These are phyloP conservation scores for Glyphotaelius pellucidus DNA, from an alignment of 2,888 invertebrate species.

Conservation along the genomic window DNA sequence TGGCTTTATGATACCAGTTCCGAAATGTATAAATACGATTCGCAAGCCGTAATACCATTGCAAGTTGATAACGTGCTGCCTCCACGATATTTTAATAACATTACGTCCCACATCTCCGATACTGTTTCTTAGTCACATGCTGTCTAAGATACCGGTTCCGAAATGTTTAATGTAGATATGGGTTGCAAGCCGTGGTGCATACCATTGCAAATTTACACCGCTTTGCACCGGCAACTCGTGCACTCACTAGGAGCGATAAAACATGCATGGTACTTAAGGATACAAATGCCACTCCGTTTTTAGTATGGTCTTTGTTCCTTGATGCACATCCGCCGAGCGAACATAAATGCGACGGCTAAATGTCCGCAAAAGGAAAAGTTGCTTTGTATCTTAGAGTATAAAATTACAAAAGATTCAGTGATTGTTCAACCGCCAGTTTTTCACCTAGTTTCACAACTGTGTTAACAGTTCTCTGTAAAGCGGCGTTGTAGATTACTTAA, in stretches of 20 bases:
- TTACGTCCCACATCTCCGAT: too few relatives aligned
- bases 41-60: too few relatives aligned
- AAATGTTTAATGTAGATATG: not conserved
- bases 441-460: not conserved
- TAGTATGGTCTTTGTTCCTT: conserved; percentile 29
- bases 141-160: not conserved
- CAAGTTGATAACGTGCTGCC: too few relatives aligned
- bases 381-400: conserved; percentile 3
- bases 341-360: conserved; percentile 22
- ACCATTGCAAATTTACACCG: not conserved
- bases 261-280: conserved; percentile 27
- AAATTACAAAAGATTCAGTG: not conserved
- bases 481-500: not conserved
- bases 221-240: not conserved
- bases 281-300: conserved; percentile 32
- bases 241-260: conserved; percentile 12
- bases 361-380: conserved; percentile 7
- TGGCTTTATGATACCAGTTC: too few relatives aligned
- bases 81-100: too few relatives aligned
- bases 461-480: not conserved
- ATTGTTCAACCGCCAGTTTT: not conserved
- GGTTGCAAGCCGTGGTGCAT: not conserved
- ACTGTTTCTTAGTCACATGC: not conserved
- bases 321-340: conserved; percentile 34
- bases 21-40: too few relatives aligned